Percentiles rank a stretch among this genome's conserved stretches.
Conservation (phyloP, 2,888 invertebrate species). For the Caenorhabditis virilis region DNA sequence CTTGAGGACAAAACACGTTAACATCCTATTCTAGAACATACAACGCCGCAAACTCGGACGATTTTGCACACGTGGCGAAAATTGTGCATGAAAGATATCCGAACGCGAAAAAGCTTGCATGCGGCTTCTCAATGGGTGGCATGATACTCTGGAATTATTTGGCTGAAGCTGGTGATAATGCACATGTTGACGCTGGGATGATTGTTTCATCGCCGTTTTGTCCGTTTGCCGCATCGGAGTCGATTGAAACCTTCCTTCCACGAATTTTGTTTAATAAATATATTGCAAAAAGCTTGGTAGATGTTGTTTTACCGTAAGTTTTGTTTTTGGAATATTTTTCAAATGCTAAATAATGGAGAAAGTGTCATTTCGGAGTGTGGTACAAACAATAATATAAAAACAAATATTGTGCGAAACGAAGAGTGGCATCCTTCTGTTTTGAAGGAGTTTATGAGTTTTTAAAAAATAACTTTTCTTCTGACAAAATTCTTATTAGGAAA, state of each 20-base stretch:
- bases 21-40: constrained; percentile 76
- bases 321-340: no score
- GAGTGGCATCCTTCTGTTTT: no score
- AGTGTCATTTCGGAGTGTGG: no score
- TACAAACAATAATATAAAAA: neutral
- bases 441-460: no score
- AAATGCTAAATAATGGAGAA: no score
- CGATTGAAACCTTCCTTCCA: constrained; percentile 74
- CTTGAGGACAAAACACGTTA: neutral
- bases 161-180: constrained; percentile 71
- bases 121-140: constrained; percentile 85
- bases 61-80: constrained; percentile 78
- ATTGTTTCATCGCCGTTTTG: constrained; percentile 83
- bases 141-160: constrained; percentile 80
- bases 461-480: no score
- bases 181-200: constrained; percentile 78
- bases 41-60: constrained; percentile 82
- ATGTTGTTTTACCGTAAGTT: constrained; percentile 67
- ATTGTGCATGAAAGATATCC: constrained; percentile 76
- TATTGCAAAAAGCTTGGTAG: constrained; percentile 73
- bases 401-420: neutral
- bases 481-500: no score
- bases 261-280: constrained; percentile 78
- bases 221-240: constrained; percentile 71
- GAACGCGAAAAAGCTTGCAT: constrained; percentile 77